A percentile compares a stretch with the other conserved stretches of the same genome.
Conservation (phyloP, 2,113 vertebrate genomes). For the Megaleporinus macrocephalus region DNA sequence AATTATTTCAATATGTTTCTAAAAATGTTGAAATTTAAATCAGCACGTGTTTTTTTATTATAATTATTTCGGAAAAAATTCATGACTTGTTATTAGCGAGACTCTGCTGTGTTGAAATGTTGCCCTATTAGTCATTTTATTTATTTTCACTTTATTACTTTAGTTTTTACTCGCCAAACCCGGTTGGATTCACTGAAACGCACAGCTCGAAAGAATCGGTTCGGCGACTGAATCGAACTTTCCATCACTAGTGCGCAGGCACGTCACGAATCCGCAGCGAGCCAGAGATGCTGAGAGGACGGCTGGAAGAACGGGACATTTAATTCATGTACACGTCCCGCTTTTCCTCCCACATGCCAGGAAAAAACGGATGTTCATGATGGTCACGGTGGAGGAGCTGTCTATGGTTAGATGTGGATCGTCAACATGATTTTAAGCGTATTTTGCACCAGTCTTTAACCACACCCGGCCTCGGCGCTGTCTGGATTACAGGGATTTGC, state of each 20-base stretch:
- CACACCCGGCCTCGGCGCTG: conserved; percentile 79
- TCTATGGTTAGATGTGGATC: conserved; percentile 59
- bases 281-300: conserved; percentile 78
- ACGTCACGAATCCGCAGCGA: conserved; percentile 80
- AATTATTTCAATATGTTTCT: too few relatives aligned
- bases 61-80: too few relatives aligned
- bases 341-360: conserved; percentile 6
- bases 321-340: conserved; percentile 32
- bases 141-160: too few relatives aligned
- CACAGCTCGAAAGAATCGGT: background rate
- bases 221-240: background rate
- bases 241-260: conserved; percentile 39
- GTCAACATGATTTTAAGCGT: conserved; percentile 57
- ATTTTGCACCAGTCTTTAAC: conserved; percentile 63
- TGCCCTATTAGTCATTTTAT: too few relatives aligned
- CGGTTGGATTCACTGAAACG: background rate
- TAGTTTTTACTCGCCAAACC: too few relatives aligned
- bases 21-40: too few relatives aligned
- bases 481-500: conserved; percentile 62
- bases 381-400: conserved; percentile 17
- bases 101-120: too few relatives aligned
- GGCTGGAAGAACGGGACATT: conserved; percentile 64
- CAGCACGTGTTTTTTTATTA: too few relatives aligned
- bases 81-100: too few relatives aligned
- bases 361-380: background rate